Evolutionary conservation across 2,113 vertebrate genomes (phyloP).

Genomic region (Halcyon malimbica): DNA sequence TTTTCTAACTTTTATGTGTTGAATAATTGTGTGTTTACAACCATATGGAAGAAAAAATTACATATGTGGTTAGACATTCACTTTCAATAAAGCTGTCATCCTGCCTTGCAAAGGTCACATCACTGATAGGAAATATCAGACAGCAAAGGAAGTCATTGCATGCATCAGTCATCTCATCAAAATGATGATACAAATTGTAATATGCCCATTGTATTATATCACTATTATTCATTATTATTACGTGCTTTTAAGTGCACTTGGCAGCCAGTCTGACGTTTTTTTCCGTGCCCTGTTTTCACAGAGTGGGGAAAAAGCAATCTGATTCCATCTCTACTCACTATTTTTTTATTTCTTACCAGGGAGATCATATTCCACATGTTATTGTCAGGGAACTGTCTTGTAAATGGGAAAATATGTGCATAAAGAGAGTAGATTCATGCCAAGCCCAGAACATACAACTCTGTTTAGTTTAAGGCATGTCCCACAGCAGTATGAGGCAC

Average conservation of each 20-base stretch:
- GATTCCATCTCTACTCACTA: neutral
- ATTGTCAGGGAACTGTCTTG: neutral
- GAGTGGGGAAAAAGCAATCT: neutral
- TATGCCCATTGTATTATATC: neutral
- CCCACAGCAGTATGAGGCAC: neutral
- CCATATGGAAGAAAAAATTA: conserved; percentile 46
- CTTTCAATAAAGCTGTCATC: conserved; percentile 39
- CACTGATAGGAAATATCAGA: conserved; percentile 14
- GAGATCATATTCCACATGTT: neutral
- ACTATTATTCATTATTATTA: neutral
- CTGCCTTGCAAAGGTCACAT: conserved; percentile 35
- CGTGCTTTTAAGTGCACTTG: neutral
- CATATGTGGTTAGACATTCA: conserved; percentile 7
- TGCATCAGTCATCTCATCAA: conserved; percentile 15
- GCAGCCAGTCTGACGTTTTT: accelerated
- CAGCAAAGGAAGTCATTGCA: conserved; percentile 23
- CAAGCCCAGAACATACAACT: neutral
- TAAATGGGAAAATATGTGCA: neutral
- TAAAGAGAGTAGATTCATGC: neutral
- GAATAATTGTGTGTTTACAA: conserved; percentile 25
- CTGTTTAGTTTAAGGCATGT: neutral
- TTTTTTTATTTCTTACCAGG: neutral
- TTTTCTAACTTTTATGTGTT: neutral
- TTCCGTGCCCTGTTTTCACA: neutral
- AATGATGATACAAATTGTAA: neutral